phyloP scores from a whole-genome alignment of 2,113 vertebrate genomes.

The Cheilinus undulatus region DNA sequence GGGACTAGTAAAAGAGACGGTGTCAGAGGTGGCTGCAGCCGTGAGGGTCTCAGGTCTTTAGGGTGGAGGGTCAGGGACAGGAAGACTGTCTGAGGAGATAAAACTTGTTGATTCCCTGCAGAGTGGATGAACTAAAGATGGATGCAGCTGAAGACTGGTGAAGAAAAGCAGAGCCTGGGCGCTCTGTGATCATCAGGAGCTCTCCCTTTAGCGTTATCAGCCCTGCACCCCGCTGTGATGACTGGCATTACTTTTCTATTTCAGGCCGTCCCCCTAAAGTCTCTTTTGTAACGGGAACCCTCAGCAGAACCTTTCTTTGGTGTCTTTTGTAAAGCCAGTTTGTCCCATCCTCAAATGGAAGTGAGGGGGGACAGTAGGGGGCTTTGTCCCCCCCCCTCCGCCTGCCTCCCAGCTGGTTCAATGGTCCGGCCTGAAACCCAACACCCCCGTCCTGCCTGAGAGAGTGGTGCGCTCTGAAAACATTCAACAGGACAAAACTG shows the following conservation, averaged over 20 bases:
- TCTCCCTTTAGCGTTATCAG: constrained; percentile 51
- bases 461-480: constrained; percentile 56
- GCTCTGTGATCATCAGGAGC: constrained; percentile 31
- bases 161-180: constrained; percentile 18
- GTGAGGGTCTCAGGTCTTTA: background rate
- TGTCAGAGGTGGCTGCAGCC: constrained; percentile 15
- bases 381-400: constrained; percentile 65
- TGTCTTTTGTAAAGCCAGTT: constrained; percentile 61
- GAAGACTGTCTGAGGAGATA: constrained; percentile 68
- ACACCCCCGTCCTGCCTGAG: constrained; percentile 61
- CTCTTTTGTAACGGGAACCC: constrained; percentile 59
- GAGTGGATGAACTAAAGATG: background rate
- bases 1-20: background rate
- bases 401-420: constrained; percentile 69
- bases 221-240: constrained; percentile 45
- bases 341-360: constrained; percentile 66
- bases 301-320: constrained; percentile 54
- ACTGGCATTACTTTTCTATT: constrained; percentile 57
- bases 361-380: constrained; percentile 55
- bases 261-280: constrained; percentile 40
- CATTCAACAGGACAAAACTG: constrained; percentile 41
- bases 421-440: constrained; percentile 69
- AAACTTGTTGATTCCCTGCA: constrained; percentile 41
- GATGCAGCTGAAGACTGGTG: background rate
- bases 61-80: constrained; percentile 47